Conservation (phyloP, 2,888 invertebrate species). For the Plutella xylostella region DNA sequence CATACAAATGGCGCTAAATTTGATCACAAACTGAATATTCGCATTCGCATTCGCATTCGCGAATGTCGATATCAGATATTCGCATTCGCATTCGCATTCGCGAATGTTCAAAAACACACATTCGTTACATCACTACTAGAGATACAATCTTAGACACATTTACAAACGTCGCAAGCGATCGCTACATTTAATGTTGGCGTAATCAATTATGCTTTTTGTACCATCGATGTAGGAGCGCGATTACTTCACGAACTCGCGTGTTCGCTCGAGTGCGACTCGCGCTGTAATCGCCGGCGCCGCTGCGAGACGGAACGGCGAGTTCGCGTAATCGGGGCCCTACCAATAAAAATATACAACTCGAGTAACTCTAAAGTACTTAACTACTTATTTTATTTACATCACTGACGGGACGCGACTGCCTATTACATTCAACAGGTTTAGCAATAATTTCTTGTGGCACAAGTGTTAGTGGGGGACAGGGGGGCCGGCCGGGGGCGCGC, state of each 20-base stretch:
- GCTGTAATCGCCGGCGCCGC: not conserved
- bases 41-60: no score
- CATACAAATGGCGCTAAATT: no score
- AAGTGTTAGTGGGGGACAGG: not conserved
- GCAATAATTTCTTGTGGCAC: not conserved
- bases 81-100: no score
- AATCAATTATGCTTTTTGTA: conserved; percentile 56
- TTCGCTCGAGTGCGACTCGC: not conserved
- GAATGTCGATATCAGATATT: no score
- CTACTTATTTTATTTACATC: conserved; percentile 25
- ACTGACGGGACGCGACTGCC: conserved; percentile 14
- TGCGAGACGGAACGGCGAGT: conserved; percentile 20
- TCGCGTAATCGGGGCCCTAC: conserved; percentile 50
- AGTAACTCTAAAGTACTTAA: conserved; percentile 20
- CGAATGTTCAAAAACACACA: no score
- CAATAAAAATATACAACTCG: conserved; percentile 36
- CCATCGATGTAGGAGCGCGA: conserved; percentile 45
- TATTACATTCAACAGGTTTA: not conserved
- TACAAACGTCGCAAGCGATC: conserved; percentile 22
- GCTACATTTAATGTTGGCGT: conserved; percentile 15
- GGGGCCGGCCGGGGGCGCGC: no score
- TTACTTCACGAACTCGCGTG: conserved; percentile 28
- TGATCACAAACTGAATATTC: no score
- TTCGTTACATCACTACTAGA: no score
- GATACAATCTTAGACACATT: conserved; percentile 21